Evolutionary conservation across 1,140 invertebrate genomes (phyloP).

Genomic region (Hetaerina americana): DNA sequence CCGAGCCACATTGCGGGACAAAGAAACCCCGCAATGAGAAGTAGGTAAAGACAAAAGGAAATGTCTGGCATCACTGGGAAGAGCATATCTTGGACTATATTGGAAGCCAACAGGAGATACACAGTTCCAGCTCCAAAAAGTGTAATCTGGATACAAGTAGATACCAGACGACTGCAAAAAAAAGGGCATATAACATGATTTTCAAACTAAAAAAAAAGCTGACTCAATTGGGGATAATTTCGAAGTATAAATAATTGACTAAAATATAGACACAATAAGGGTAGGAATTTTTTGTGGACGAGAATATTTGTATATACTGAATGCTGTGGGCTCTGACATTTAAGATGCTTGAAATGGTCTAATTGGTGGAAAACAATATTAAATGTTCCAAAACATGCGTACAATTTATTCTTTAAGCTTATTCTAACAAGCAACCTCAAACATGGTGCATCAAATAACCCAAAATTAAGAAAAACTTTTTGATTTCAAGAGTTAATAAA

Average conservation of each 20-base stretch:
- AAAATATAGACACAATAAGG: slow-evolving; percentile 32
- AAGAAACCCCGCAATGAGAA: slow-evolving; percentile 44
- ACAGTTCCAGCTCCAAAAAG: slow-evolving; percentile 55
- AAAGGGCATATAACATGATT: slow-evolving; percentile 10
- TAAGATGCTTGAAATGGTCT: too few relatives aligned
- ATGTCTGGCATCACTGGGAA: slow-evolving; percentile 26
- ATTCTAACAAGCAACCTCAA: too few relatives aligned
- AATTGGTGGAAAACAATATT: too few relatives aligned
- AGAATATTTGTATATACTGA: too few relatives aligned
- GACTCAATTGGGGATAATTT: too few relatives aligned
- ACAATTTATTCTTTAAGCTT: too few relatives aligned
- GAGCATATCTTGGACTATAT: slow-evolving; percentile 45
- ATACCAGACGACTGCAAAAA: slow-evolving; percentile 30
- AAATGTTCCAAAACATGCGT: too few relatives aligned
- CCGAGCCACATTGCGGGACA: slow-evolving; percentile 52
- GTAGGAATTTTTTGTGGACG: too few relatives aligned
- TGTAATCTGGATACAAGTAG: slow-evolving; percentile 41
- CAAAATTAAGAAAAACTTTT: too few relatives aligned
- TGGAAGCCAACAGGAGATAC: slow-evolving; percentile 50
- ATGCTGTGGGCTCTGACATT: too few relatives aligned
- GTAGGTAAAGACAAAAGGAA: slow-evolving; percentile 45
- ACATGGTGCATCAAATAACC: too few relatives aligned
- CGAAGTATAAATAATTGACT: background rate
- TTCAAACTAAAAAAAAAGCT: background rate
- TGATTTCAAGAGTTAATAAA: too few relatives aligned